A percentile compares a stretch with the other conserved stretches of the same genome.
Conservation (phyloP, 2,797 vertebrate genomes). For the Chloroceryle inda region DNA sequence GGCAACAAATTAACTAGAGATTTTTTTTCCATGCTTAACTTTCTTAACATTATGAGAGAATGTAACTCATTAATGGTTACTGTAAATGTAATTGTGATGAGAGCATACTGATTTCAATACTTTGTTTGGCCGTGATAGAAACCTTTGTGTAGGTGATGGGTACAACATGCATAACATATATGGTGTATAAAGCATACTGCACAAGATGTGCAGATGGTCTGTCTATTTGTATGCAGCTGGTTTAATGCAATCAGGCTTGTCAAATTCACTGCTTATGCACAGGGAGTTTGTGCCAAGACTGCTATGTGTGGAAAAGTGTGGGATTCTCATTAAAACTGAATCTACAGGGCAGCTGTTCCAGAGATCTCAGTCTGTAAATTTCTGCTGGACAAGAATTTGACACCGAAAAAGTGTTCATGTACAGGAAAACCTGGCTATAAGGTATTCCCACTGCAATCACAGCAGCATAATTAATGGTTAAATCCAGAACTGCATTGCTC, state of each 20-base stretch:
- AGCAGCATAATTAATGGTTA: conserved; percentile 48
- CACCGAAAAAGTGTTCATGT: neutral
- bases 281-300: neutral
- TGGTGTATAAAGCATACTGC: neutral
- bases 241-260: neutral
- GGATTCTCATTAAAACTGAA: neutral
- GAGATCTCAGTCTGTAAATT: neutral
- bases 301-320: neutral
- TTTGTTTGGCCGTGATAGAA: neutral
- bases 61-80: neutral
- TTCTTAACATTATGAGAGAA: neutral
- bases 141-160: neutral
- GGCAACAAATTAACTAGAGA: neutral
- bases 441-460: neutral
- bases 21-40: conserved; percentile 27
- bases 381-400: neutral
- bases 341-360: neutral
- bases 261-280: neutral
- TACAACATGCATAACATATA: too few relatives aligned
- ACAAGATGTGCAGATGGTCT: neutral
- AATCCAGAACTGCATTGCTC: conserved; percentile 20
- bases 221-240: rapidly evolving
- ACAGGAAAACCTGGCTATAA: neutral
- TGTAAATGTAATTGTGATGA: neutral
- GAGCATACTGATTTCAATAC: neutral